These are phyloP conservation scores for Malthinus flaveolus DNA, from an alignment of 2,888 invertebrate species.

Conservation along the genomic window DNA sequence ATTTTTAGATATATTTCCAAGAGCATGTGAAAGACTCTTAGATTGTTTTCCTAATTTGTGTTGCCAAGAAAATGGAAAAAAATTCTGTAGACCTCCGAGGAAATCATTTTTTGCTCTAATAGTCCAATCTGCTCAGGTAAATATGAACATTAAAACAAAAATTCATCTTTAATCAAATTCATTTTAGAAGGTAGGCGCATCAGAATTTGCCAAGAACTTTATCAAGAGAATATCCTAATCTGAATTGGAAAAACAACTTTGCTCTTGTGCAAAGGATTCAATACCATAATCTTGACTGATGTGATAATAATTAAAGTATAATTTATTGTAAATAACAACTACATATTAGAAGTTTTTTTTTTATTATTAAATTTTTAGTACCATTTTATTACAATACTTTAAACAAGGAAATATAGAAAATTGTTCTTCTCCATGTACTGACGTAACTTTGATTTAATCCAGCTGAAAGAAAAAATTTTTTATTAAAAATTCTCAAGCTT, in stretches of 20 bases:
- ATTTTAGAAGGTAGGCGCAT: conserved; percentile 38
- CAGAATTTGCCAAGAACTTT: conserved; percentile 32
- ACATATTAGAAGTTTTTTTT: conserved; percentile 21
- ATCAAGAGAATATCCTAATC: conserved; percentile 35
- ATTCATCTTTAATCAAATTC: background rate
- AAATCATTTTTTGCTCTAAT: conserved; percentile 69
- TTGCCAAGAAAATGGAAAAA: conserved; percentile 74
- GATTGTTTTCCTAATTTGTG: conserved; percentile 82
- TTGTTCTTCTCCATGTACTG: background rate
- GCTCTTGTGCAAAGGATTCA: background rate
- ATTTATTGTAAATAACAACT: conserved; percentile 18
- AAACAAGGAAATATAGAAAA: background rate
- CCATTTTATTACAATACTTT: conserved; percentile 1
- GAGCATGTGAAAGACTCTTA: conserved; percentile 68
- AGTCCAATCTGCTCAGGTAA: conserved; percentile 64
- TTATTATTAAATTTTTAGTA: conserved; percentile 33
- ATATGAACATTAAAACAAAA: background rate
- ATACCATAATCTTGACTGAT: background rate
- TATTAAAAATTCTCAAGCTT: too few species aligned
- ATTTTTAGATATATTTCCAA: conserved; percentile 70
- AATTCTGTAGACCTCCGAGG: conserved; percentile 74
- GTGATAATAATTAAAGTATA: conserved; percentile 14
- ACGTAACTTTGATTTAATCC: conserved; percentile 52
- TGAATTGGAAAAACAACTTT: background rate
- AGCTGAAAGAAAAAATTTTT: conserved; percentile 62